Conservation (phyloP, 2,113 vertebrate species). For the Alectura lathami region DNA sequence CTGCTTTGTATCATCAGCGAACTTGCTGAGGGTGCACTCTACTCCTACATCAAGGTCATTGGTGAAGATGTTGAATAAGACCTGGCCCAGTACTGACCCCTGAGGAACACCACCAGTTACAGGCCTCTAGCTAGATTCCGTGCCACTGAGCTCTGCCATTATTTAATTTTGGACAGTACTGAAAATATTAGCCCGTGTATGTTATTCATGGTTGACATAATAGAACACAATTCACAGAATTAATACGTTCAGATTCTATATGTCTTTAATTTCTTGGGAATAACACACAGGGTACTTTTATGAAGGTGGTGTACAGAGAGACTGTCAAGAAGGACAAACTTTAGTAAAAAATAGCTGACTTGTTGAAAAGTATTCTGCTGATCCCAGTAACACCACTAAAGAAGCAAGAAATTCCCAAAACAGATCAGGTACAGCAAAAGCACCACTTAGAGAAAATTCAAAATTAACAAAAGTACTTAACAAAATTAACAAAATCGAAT, state of each 20-base stretch:
- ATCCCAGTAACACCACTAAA: background rate
- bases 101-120: no score
- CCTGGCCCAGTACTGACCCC: no score
- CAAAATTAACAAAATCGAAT: no score
- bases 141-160: no score
- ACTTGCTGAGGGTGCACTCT: no score
- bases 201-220: background rate
- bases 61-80: no score
- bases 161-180: background rate
- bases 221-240: background rate
- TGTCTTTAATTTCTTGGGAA: background rate
- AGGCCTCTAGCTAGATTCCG: no score
- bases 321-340: background rate
- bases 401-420: background rate
- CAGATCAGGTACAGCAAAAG: background rate
- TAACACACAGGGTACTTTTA: background rate
- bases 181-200: background rate
- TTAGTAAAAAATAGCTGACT: background rate
- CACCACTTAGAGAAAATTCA: background rate
- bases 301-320: background rate
- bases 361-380: background rate
- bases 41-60: no score
- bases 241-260: background rate
- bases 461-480: background rate
- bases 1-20: no score